Percentiles rank a stretch among this genome's conserved stretches.
Conservation (phyloP, 2,113 vertebrate species). For the Penelope pileata region DNA sequence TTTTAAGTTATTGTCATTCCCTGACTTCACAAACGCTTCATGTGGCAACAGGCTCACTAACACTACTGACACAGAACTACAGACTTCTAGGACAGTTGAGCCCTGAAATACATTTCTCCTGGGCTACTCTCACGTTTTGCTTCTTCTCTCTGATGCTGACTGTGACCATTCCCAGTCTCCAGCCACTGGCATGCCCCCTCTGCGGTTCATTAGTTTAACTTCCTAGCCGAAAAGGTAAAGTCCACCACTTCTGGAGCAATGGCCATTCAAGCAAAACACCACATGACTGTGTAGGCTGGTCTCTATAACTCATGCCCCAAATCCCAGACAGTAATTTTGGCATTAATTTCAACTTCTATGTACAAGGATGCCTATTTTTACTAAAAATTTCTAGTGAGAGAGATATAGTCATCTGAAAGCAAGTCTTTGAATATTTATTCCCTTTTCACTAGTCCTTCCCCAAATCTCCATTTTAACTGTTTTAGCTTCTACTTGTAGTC, state of each 20-base stretch:
- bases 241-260: neutral
- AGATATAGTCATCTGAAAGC: neutral
- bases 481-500: neutral
- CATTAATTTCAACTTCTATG: neutral
- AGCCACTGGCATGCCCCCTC: neutral
- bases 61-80: neutral
- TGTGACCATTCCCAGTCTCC: neutral
- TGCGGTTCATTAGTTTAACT: neutral
- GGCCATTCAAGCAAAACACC: neutral
- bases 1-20: neutral
- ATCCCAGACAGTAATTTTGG: neutral
- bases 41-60: neutral
- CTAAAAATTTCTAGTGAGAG: neutral
- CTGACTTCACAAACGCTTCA: neutral
- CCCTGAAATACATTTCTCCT: neutral
- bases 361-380: neutral
- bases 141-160: neutral
- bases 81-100: neutral
- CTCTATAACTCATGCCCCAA: neutral
- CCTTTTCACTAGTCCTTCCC: neutral
- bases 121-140: neutral
- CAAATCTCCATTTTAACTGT: neutral
- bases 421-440: neutral
- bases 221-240: neutral
- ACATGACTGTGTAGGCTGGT: neutral